Base-by-base conservation (phyloP, 64 coral and sea anemone species). In the Pocillopora damicornis region DNA sequence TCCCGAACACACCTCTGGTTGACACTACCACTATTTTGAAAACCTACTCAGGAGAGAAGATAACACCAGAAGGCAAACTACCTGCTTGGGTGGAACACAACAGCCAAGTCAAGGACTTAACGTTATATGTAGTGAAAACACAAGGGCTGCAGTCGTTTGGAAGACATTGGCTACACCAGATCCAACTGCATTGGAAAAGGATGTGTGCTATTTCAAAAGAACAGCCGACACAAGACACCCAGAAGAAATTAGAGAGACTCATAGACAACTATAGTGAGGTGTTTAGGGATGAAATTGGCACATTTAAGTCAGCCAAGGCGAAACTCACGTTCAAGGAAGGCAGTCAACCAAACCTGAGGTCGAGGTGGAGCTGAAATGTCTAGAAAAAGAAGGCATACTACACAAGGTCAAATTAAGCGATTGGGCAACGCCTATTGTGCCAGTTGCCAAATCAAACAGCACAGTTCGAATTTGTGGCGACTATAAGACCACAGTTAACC, bases 11-110 rank as follows among this genome's bases (percentile, higher is more conserved):
- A 61, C 4, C 30, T 30, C 61, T 83, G 7, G 60, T 65, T 0
- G 57, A 60, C 38, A 83, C 61, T 14, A 38, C 8, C 0, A 35
- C 74, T 16, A 37, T 75, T 15, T 37, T 38, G 74, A 75, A 66
- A 75, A 75, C 86, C 57, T 88, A 78, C 86, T 76, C 73, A 23
- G 86, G 86, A 38, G 73, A 88, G 74, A 76, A 37, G 4, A 88
- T 88, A 13, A 17, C 1, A 75, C 86, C 86, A 11, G 36, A 59
- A 30, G 86, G 86, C 1, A 58, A 58, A 61, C 73, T 64, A 0
- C 18, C 14, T 25, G 86, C 76, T 26, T 11, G 25, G n/a, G 72
- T 87, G 13, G 16, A 88, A 34, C 58, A 88, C 73, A 58, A 64
- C 74, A 76, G 77, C 9, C 56, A 88, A 18, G 58, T 35, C 8